phyloP scores from a whole-genome alignment of 2,888 invertebrate species.

The Acleris emargana region DNA sequence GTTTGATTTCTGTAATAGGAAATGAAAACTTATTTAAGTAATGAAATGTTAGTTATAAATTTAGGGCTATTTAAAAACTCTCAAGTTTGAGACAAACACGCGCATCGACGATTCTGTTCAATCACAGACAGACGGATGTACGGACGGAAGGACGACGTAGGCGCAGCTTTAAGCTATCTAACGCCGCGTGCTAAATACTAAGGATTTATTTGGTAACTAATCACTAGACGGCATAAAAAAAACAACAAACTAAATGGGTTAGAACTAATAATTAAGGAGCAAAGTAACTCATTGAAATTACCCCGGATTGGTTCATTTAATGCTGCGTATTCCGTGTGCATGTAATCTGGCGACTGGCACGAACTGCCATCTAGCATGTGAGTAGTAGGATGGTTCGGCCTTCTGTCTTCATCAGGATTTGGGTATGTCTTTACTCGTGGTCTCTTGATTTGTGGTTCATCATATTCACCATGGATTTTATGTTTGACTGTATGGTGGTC shows the following conservation, averaged over 20 bases:
- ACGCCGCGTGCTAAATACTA: too few relatives aligned
- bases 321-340: constrained; percentile 38
- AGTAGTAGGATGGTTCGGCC: constrained; percentile 38
- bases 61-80: too few relatives aligned
- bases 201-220: too few relatives aligned
- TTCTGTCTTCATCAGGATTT: constrained; percentile 42
- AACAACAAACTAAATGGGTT: background rate
- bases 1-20: constrained; percentile 64
- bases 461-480: constrained; percentile 51
- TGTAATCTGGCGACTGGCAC: constrained; percentile 70
- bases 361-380: constrained; percentile 44
- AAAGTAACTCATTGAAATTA: background rate
- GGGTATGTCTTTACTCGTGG: constrained; percentile 48
- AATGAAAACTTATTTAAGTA: constrained; percentile 8
- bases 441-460: constrained; percentile 59
- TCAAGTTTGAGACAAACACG: too few relatives aligned
- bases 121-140: too few relatives aligned
- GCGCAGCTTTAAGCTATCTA: too few relatives aligned
- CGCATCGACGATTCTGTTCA: too few relatives aligned
- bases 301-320: constrained; percentile 13
- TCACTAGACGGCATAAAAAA: too few relatives aligned
- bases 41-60: background rate
- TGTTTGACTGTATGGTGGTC: constrained; percentile 52
- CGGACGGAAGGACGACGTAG: too few relatives aligned
- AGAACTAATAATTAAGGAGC: too few relatives aligned